Evolutionary conservation across 37 sponge, comb jelly and placozoan species (phyloP), one percentile per base, ranked within the genome.

Genomic region (Tethya wilhelma): DNA sequence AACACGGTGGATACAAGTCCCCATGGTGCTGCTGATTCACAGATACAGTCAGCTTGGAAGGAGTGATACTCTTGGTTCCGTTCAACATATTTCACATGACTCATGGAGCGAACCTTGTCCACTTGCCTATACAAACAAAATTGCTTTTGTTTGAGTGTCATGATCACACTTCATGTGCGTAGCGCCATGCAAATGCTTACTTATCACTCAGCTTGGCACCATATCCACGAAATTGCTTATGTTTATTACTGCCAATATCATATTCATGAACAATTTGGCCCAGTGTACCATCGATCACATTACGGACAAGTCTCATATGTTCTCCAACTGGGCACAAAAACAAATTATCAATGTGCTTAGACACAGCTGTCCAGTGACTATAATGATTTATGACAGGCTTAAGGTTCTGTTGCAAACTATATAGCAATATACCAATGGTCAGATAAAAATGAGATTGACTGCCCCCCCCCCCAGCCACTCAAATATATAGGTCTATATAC

Each of bases 51-150:
- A 43, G 70, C 56, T 28, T 73, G 71, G 59, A 75, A 25, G 41
- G 64, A 34, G 22, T 73, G 40, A 55, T 44, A 29, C 0, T 23
- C 55, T 69, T 78, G 71, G 60, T 76, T 82, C 38, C 59, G 34
- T 44, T 88, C 89, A 23, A 81, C 77, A 49, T 78, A 74, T 6
- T 46, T 38, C 2, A 88, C 89, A 22, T 76, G 29, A 31, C 65
- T 66, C 73, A 82, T 78, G 41, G 62, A 29, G 19, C 82, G 77
- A 28, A 88, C 46, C 0, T 41, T 37, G 23, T 76, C 78, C 65
- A 67, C 26, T 59, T 69, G 1, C 60, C 88, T 87, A 36, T 0
- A 12, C 38, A 20, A 45, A n/a, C 32, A 22, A 12, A 67, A n/a
- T n/a, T n/a, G n/a, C n/a, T n/a, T n/a, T n/a, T n/a, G n/a, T n/a